These are phyloP conservation scores for Yponomeuta evonymella DNA, from an alignment of 2,888 invertebrate species.

Conservation along the genomic window DNA sequence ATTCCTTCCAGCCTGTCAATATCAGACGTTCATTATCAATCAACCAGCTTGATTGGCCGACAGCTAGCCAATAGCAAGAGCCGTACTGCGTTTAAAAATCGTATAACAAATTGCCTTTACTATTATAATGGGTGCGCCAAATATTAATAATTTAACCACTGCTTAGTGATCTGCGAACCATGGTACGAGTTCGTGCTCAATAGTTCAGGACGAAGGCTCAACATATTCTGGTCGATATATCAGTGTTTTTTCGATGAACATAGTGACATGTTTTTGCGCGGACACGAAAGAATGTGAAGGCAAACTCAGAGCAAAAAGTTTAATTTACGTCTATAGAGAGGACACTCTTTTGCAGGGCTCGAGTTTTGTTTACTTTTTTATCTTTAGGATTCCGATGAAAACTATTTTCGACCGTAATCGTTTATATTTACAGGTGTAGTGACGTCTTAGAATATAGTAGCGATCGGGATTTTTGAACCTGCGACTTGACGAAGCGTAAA, in stretches of 20 bases:
- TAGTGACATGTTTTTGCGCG: not conserved
- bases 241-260: not conserved
- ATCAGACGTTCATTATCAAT: constrained; percentile 46
- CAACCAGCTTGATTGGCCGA: constrained; percentile 50
- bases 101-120: constrained; percentile 29
- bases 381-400: not conserved
- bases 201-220: not conserved
- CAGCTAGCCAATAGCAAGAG: constrained; percentile 46
- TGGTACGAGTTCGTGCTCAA: not conserved
- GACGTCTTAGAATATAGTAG: no score
- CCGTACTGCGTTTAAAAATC: constrained; percentile 44
- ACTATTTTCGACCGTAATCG: no score
- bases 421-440: no score
- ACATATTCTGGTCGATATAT: not conserved
- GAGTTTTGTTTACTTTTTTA: no score
- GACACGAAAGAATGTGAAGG: not conserved
- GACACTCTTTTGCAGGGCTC: not conserved
- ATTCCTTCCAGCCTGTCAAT: constrained; percentile 32
- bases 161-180: not conserved
- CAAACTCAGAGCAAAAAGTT: not conserved
- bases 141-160: constrained; percentile 25
- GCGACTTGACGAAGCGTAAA: no score
- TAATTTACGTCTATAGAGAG: not conserved
- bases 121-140: constrained; percentile 27
- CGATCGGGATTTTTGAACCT: no score